Evolutionary conservation across 2,113 vertebrate species (phyloP).

Genomic region (Gnathonemus longibarbis): DNA sequence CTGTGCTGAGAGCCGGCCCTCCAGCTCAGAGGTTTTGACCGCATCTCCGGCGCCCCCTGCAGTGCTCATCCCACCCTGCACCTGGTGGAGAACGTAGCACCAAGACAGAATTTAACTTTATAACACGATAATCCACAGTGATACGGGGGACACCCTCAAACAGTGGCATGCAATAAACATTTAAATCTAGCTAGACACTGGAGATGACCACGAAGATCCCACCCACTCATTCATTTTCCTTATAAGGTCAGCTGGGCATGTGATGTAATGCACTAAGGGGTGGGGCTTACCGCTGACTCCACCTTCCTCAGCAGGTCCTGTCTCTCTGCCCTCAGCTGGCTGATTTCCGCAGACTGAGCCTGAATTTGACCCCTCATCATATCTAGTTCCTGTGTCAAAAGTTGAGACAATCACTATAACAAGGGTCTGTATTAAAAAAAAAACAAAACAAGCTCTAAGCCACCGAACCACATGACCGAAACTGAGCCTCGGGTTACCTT

Average conservation of each 20-base stretch:
- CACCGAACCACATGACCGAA: neutral
- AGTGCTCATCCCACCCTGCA: neutral
- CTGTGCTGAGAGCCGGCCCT: constrained; percentile 62
- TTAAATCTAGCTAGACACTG: neutral
- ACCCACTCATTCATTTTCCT: neutral
- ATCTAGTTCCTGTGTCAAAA: constrained; percentile 68
- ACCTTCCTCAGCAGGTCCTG: constrained; percentile 67
- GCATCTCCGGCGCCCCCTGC: constrained; percentile 25
- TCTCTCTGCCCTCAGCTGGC: constrained; percentile 70
- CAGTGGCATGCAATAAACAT: neutral
- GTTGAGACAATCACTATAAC: neutral
- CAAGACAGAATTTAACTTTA: neutral
- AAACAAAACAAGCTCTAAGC: neutral
- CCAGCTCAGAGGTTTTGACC: constrained; percentile 52
- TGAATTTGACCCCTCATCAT: constrained; percentile 68
- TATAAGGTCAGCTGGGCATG: neutral
- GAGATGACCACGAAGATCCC: neutral
- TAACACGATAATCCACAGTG: neutral
- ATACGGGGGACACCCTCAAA: neutral
- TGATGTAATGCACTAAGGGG: neutral
- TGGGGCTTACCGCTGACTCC: constrained; percentile 48
- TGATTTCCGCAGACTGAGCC: constrained; percentile 68
- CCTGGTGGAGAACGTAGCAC: constrained; percentile 46
- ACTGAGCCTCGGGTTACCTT: constrained; percentile 55
- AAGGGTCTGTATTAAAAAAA: neutral